A percentile compares a stretch with the other conserved stretches of the same genome.
These are phyloP conservation scores for Orthonychiurus folsomi DNA, from an alignment of 2,888 invertebrate genomes.

Conservation along the genomic window DNA sequence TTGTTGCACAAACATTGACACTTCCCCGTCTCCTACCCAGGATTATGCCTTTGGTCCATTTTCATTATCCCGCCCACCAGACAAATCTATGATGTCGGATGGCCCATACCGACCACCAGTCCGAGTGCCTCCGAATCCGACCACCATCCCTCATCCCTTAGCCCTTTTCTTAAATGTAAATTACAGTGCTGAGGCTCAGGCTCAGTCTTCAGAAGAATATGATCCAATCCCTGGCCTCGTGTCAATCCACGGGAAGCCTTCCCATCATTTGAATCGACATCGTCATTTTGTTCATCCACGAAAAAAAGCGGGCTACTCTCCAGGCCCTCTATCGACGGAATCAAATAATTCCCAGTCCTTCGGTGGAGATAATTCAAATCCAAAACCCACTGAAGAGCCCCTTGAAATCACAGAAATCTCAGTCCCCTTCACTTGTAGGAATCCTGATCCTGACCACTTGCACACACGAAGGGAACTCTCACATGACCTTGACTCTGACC, in stretches of 20 bases:
- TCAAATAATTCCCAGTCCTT: background rate
- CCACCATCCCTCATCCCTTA: slow-evolving; percentile 8
- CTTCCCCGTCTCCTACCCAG: background rate
- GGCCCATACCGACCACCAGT: background rate
- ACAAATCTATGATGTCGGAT: background rate
- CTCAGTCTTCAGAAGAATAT: background rate
- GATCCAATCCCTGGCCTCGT: background rate
- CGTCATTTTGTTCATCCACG: slow-evolving; percentile 14
- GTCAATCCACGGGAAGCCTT: background rate
- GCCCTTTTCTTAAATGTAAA: slow-evolving; percentile 3
- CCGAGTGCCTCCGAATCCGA: slow-evolving; percentile 13
- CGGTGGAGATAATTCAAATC: background rate
- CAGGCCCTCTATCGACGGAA: background rate
- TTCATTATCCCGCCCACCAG: background rate
- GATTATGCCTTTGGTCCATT: slow-evolving; percentile 5
- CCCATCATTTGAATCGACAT: background rate
- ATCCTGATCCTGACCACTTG: background rate
- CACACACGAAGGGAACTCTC: background rate
- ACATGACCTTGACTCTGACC: background rate
- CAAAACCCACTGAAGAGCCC: slow-evolving; percentile 10
- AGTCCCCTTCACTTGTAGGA: slow-evolving; percentile 9
- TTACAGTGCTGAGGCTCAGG: background rate
- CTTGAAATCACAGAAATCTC: slow-evolving; percentile 4
- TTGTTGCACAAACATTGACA: slow-evolving; percentile 26
- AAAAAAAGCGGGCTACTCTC: background rate